These are phyloP conservation scores for Gobiocypris rarus DNA, from an alignment of 2,113 vertebrate species.

Conservation along the genomic window DNA sequence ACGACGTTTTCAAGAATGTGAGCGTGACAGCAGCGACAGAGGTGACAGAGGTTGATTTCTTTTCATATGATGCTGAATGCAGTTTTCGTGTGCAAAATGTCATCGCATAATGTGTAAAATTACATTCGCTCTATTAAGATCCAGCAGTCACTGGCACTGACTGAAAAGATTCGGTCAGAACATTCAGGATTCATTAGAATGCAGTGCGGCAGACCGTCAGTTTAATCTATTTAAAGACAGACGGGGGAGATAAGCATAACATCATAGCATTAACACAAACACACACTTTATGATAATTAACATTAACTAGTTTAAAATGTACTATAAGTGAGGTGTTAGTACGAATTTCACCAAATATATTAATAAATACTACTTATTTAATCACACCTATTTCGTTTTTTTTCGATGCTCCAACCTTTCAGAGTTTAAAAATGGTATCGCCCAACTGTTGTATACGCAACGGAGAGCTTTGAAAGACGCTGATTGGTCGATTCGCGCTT, in stretches of 20 bases:
- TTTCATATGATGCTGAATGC: conserved; percentile 16
- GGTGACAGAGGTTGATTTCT: conserved; percentile 30
- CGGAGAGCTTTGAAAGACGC: conserved; percentile 23
- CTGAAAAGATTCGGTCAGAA: not conserved
- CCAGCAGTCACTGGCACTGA: not conserved
- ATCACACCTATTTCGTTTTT: too few species aligned
- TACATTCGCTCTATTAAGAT: not conserved
- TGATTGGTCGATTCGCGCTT: not conserved
- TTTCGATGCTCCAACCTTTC: conserved; percentile 30
- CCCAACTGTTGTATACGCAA: conserved; percentile 57
- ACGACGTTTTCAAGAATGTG: conserved; percentile 12
- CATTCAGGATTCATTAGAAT: conserved; percentile 49
- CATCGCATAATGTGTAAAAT: conserved; percentile 21
- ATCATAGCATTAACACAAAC: not conserved
- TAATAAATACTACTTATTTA: not conserved
- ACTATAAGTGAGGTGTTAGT: accelerated
- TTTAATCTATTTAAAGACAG: conserved; percentile 42
- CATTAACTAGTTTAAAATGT: not conserved
- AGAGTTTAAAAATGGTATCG: conserved; percentile 60
- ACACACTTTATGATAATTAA: accelerated
- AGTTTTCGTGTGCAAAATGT: not conserved
- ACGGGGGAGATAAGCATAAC: conserved; percentile 17
- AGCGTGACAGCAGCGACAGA: conserved; percentile 21
- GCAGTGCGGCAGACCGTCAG: conserved; percentile 51
- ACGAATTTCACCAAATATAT: accelerated